Conservation (phyloP, 1,140 invertebrate genomes). For the Ericerus pela region DNA sequence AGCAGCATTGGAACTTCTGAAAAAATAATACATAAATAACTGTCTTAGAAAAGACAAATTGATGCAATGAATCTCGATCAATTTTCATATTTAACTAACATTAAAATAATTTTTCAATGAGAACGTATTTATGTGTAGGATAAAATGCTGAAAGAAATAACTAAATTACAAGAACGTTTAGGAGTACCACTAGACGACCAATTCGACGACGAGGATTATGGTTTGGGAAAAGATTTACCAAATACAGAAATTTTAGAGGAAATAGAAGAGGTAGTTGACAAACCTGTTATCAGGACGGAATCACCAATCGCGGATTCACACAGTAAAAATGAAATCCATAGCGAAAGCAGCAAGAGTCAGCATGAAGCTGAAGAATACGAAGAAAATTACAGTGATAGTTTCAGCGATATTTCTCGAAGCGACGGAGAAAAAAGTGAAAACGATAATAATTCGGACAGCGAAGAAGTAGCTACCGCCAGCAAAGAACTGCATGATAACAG, state of each 20-base stretch:
- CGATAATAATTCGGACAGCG: background rate
- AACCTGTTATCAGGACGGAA: too few relatives aligned
- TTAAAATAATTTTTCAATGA: background rate
- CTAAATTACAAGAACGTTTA: conserved; percentile 32
- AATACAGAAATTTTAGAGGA: background rate
- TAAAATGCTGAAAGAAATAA: conserved; percentile 34
- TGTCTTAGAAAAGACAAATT: too few relatives aligned
- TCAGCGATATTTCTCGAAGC: background rate
- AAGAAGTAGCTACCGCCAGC: background rate
- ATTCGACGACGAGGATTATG: conserved; percentile 20
- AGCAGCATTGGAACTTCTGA: too few relatives aligned
- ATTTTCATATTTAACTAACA: background rate
- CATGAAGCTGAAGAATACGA: conserved; percentile 8
- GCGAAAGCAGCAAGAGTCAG: background rate
- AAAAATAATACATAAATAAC: too few relatives aligned
- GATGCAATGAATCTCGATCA: too few relatives aligned
- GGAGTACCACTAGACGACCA: conserved; percentile 30
- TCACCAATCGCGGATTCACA: too few relatives aligned
- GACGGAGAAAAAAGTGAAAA: background rate
- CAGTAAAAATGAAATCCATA: too few relatives aligned
- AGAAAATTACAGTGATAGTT: background rate
- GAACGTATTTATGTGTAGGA: conserved; percentile 25
- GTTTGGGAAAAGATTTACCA: background rate
- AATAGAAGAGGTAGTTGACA: too few relatives aligned
- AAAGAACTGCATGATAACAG: too few relatives aligned